Percentiles rank a stretch among this genome's conserved stretches.
phyloP scores from a whole-genome alignment of 2,113 vertebrate species.

The Ailuropoda melanoleuca region DNA sequence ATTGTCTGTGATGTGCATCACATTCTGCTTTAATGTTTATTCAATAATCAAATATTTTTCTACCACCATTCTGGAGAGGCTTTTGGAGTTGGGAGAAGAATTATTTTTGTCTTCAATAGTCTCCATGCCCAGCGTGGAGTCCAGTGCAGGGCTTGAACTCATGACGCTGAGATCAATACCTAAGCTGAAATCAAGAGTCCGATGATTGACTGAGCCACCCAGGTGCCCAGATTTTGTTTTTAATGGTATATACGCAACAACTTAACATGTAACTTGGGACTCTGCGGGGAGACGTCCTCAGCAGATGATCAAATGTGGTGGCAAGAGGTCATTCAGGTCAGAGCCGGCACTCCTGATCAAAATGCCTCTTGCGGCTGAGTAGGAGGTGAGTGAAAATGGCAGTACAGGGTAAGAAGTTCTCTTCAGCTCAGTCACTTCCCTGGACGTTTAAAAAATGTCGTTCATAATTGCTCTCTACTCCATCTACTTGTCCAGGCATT shows the following conservation, averaged over 20 bases:
- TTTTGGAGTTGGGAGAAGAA: not conserved
- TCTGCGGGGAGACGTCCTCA: not conserved
- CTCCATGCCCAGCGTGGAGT: not conserved
- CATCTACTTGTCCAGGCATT: not conserved
- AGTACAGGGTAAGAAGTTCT: not conserved
- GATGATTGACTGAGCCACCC: not conserved
- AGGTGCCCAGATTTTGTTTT: not conserved
- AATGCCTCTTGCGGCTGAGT: not conserved
- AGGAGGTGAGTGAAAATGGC: not conserved
- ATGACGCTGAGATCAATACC: not conserved
- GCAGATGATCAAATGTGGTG: not conserved
- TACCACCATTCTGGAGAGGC: not conserved
- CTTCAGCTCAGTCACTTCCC: not conserved
- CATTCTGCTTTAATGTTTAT: not conserved
- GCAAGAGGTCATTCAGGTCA: not conserved
- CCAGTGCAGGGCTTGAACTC: not conserved
- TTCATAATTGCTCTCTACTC: not conserved
- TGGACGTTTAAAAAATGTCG: not conserved
- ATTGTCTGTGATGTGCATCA: not conserved
- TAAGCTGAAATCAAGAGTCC: not conserved
- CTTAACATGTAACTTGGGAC: not conserved
- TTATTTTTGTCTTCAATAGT: not conserved
- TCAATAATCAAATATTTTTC: not conserved
- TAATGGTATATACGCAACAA: not conserved
- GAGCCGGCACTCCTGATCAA: not conserved